phyloP scores from a whole-genome alignment of 2,797 vertebrate species.

The Leptatherina wallacei region DNA sequence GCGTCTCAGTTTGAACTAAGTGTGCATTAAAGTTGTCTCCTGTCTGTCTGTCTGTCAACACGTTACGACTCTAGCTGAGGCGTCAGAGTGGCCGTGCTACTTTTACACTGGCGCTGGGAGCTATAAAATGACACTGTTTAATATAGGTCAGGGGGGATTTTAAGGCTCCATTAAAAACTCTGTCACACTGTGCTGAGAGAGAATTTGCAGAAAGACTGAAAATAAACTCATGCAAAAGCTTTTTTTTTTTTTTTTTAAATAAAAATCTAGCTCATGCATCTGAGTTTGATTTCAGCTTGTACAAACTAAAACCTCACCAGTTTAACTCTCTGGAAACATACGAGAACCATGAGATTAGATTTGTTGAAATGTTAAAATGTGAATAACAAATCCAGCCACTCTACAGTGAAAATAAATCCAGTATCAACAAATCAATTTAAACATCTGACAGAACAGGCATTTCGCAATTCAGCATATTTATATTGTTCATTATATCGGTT shows the following conservation, averaged over 20 bases:
- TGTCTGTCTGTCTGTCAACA: conserved; percentile 68
- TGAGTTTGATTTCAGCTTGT: conserved; percentile 31
- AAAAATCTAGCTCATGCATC: neutral
- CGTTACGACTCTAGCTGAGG: conserved; percentile 54
- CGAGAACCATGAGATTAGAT: conserved; percentile 11
- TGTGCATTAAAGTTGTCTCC: conserved; percentile 63
- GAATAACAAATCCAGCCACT: conserved; percentile 25
- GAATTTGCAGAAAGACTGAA: conserved; percentile 48
- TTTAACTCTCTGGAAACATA: neutral
- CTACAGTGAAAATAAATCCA: conserved; percentile 15
- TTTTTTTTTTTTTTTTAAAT: neutral
- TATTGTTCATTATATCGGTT: conserved; percentile 13
- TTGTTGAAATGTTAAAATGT: conserved; percentile 10
- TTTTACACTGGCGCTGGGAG: conserved; percentile 72
- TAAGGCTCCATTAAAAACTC: conserved; percentile 64
- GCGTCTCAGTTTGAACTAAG: conserved; percentile 56
- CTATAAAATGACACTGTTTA: conserved; percentile 78
- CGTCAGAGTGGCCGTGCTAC: conserved; percentile 73
- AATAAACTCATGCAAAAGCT: conserved; percentile 37
- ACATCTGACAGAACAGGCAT: conserved; percentile 8
- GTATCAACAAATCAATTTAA: neutral
- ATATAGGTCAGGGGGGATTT: conserved; percentile 71
- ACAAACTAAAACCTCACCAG: neutral
- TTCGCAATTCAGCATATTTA: conserved; percentile 24
- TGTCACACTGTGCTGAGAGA: conserved; percentile 33